Base-by-base conservation (phyloP, 2,888 invertebrate species). In the Yponomeuta malinellus region DNA sequence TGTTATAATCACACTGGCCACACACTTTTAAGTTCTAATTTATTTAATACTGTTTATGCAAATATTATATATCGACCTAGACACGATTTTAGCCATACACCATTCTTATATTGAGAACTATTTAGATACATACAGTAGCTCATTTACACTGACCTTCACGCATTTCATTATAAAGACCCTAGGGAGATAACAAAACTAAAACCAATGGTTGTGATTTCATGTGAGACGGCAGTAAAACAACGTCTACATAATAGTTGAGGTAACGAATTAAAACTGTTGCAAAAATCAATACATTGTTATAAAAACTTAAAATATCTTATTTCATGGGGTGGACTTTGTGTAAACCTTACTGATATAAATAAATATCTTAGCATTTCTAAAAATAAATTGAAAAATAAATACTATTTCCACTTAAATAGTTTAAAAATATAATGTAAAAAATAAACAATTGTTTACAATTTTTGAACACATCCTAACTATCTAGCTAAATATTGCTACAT, bases 391-490 rank as follows among this genome's bases (percentile, higher is more conserved):
- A 37, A 68, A 68, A 68, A 68, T 68, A 68, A 68, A 68, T 68
- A 68, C 68, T 52, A 68, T 68, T 68, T 68, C 29, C 52, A 68
- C 31, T 68, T 68, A 68, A 68, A 68, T 31, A 37, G 52, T 48
- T 52, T 68, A 76, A 73, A 76, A 76, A 84, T 59, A 79, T 81
- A 80, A 83, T 82, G 82, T 77, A 81, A 86, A 85, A 81, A 84
- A 86, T 83, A 81, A 79, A 84, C 83, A 85, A 83, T 79, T 79
- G 82, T 83, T 59, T 87, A 86, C 89, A 37, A 69, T 69, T 31
- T 69, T 63, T 69, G 90, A 90, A 92, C 90, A 89, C 90, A 88
- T 89, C 89, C 90, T 90, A 91, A 86, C 74, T 90, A 92, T 86
- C 75, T 74, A 75, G 72, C 89, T 90, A 91, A 81, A 84, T 88